phyloP scores from a whole-genome alignment of 2,113 vertebrate genomes.

The Hemibagrus wyckioides region DNA sequence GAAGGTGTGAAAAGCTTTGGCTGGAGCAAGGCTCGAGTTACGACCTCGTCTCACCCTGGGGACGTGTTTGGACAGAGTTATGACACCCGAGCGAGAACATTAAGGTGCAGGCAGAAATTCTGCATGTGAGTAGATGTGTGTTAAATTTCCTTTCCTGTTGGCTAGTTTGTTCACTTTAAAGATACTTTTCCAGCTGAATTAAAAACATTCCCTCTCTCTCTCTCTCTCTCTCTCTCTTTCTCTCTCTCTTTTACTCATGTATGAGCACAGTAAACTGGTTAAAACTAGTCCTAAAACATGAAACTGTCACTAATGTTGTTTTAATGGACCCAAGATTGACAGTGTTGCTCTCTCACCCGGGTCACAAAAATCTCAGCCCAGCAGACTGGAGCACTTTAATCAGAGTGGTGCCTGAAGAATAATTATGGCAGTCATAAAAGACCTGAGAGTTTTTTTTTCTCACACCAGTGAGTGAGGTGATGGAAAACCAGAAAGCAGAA shows the following conservation, averaged over 20 bases:
- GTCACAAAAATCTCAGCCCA: conserved; percentile 32
- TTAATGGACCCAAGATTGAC: conserved; percentile 35
- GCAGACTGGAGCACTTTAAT: conserved; percentile 36
- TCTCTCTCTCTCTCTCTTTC: too few relatives aligned
- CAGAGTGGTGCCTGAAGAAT: conserved; percentile 39
- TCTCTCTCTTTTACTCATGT: background rate
- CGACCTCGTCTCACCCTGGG: conserved; percentile 46
- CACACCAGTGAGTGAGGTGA: conserved; percentile 22
- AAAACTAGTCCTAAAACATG: conserved; percentile 30
- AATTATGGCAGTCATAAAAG: conserved; percentile 46
- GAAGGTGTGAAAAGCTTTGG: conserved; percentile 56
- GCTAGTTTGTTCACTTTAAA: background rate
- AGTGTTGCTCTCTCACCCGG: conserved; percentile 11
- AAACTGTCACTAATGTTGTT: conserved; percentile 22
- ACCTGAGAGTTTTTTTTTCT: conserved; percentile 22
- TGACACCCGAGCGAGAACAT: conserved; percentile 52
- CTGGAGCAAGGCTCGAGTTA: conserved; percentile 54
- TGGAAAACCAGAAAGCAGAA: conserved; percentile 29
- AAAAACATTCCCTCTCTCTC: background rate
- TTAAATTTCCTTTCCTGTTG: conserved; percentile 16
- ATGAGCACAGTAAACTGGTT: background rate
- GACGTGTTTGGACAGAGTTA: conserved; percentile 48
- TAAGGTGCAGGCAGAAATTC: conserved; percentile 36
- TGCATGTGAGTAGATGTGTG: conserved; percentile 24
- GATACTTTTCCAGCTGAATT: background rate